Percentiles rank a stretch among this genome's conserved stretches.
Conservation (phyloP, 2,888 invertebrate species). For the Ophraella communa region DNA sequence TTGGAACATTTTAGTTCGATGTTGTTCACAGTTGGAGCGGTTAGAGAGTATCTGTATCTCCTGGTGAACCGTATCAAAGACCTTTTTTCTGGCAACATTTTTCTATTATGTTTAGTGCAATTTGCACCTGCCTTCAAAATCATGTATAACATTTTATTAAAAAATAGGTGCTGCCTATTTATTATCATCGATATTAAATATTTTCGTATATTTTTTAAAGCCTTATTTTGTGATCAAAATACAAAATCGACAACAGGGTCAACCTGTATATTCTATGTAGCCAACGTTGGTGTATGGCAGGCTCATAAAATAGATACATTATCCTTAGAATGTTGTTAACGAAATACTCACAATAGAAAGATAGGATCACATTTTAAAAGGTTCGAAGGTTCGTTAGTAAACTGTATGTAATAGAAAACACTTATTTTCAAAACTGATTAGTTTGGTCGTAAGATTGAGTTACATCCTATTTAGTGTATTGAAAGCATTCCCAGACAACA, state of each 20-base stretch:
- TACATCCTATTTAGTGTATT: constrained; percentile 2
- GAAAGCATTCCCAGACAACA: background rate
- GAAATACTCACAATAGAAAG: background rate
- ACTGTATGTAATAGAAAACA: background rate
- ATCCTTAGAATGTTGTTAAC: background rate
- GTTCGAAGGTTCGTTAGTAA: background rate
- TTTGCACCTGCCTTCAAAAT: no score
- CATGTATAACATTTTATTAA: no score
- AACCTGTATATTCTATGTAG: background rate
- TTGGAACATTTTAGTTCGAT: no score
- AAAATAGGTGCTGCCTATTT: no score
- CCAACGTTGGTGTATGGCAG: background rate
- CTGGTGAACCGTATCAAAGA: no score
- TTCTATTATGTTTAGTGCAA: no score
- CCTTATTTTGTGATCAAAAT: no score
- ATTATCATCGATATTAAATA: no score
- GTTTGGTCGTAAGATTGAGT: background rate
- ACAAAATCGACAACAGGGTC: background rate
- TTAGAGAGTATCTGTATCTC: no score
- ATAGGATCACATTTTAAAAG: background rate
- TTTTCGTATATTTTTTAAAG: no score
- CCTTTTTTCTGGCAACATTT: no score
- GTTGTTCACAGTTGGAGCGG: no score
- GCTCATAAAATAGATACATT: background rate
- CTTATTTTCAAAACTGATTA: background rate